A percentile compares a stretch with the other conserved stretches of the same genome.
Evolutionary conservation across 2,888 invertebrate genomes (phyloP).

Genomic region (Alviniconcha strummeri): DNA sequence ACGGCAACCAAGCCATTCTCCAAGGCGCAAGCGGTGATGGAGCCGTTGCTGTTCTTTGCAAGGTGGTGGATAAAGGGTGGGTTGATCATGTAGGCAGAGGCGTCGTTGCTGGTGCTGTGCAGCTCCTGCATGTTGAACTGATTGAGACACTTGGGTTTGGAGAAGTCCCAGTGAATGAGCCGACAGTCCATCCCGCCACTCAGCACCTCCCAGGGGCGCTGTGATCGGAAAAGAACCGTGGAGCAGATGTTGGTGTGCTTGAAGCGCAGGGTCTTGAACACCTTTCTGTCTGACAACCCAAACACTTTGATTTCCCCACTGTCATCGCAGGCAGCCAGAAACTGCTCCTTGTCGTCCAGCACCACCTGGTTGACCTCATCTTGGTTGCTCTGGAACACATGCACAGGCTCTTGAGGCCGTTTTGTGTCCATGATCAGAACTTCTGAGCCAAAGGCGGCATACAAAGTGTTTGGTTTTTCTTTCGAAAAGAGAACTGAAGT

Average conservation of each 20-base stretch:
- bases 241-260: conserved; percentile 72
- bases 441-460: conserved; percentile 58
- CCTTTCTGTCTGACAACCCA: conserved; percentile 60
- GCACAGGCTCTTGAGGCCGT: conserved; percentile 52
- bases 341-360: conserved; percentile 65
- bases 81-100: conserved; percentile 65
- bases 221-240: conserved; percentile 62
- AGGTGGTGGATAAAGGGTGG: conserved; percentile 70
- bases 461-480: conserved; percentile 59
- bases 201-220: conserved; percentile 64
- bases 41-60: conserved; percentile 53
- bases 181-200: conserved; percentile 69
- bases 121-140: conserved; percentile 69
- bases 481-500: conserved; percentile 62
- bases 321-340: conserved; percentile 70
- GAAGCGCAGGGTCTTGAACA: conserved; percentile 65
- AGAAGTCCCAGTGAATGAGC: conserved; percentile 71
- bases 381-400: conserved; percentile 58
- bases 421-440: conserved; percentile 51
- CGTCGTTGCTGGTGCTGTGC: conserved; percentile 54
- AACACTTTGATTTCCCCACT: conserved; percentile 68
- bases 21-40: conserved; percentile 63
- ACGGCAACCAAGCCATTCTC: conserved; percentile 69
- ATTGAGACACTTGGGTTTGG: conserved; percentile 61
- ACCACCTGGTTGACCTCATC: conserved; percentile 70